Base-by-base conservation (phyloP, 2,113 vertebrate genomes). In the Notarius lentiginosus region DNA sequence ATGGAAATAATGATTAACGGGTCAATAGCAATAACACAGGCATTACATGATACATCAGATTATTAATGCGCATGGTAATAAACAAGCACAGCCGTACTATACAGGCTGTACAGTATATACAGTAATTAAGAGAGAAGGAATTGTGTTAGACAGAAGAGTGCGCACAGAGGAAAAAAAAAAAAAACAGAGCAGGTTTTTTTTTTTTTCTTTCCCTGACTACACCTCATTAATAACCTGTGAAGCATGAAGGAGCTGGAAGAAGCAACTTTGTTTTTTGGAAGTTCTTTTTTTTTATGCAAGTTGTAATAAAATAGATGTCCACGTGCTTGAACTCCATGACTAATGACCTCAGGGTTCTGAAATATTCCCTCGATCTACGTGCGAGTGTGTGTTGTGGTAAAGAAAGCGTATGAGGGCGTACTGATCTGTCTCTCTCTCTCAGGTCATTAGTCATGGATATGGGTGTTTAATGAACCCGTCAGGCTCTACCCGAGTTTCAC, bases 161-260 rank as follows among this genome's bases (percentile, higher is more conserved):
- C 70, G 84, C 22, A 41, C 27, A 56, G 1, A 79, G 18, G 56
- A 27, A 41, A 24, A 68, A 53, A 51, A 7, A 77, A 49, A 41
- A 70, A 30, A 61, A 17, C 41, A 41, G 11, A 68, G 68, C 47
- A 79, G n/a, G 61, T 63, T 47, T 60, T 41, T 41, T 41, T 41
- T 41, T 41, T 41, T 34, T 34, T 34, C 3, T 41, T 41, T 41
- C 3, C 4, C 41, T 58, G 5, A 82, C 22, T 87, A 65, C 55
- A 79, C 55, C 83, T 83, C 89, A 87, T 90, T 91, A 89, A 92
- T 90, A 92, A 89, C 90, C 88, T 84, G 88, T 84, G 90, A 92
- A 88, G 92, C 91, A 89, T 73, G 92, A 88, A 90, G 89, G 90
- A 92, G 89, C 84, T 89, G 87, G 90, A 91, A 53, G 79, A 77